These are phyloP conservation scores for Rhagoletis zephyria DNA, from an alignment of 1,140 invertebrate genomes.

Conservation along the genomic window DNA sequence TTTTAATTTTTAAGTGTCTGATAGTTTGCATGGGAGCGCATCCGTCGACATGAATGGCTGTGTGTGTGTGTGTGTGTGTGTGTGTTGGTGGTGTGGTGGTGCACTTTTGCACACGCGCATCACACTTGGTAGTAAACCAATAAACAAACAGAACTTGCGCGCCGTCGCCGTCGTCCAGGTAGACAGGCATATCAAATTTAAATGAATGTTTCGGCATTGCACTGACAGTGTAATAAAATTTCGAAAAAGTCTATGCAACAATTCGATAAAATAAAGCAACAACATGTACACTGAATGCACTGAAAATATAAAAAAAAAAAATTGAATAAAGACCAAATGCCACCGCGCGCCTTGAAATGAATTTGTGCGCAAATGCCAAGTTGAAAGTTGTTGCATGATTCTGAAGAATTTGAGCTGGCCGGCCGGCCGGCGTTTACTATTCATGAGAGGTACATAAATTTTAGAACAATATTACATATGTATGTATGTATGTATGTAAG, in stretches of 20 bases:
- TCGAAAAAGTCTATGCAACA: conserved; percentile 48
- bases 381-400: too few species aligned
- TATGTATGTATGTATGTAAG: too few species aligned
- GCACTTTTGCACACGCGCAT: conserved; percentile 18
- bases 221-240: conserved; percentile 54
- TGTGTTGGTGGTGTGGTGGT: too few species aligned
- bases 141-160: conserved; percentile 47
- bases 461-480: too few species aligned
- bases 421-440: too few species aligned
- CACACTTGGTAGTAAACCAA: conserved; percentile 17
- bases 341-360: too few species aligned
- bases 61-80: background rate
- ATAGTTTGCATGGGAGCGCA: conserved; percentile 29
- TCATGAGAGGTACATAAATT: too few species aligned
- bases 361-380: too few species aligned
- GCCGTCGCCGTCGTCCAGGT: conserved; percentile 57
- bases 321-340: background rate
- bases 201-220: conserved; percentile 57
- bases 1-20: conserved; percentile 36
- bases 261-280: conserved; percentile 48
- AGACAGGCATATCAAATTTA: conserved; percentile 61
- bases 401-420: too few species aligned
- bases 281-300: background rate
- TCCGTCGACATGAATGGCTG: background rate
- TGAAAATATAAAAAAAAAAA: background rate